Evolutionary conservation across 2,797 vertebrate genomes (phyloP), one percentile per base, ranked within the genome.

Genomic region (Eleutherodactylus coqui): DNA sequence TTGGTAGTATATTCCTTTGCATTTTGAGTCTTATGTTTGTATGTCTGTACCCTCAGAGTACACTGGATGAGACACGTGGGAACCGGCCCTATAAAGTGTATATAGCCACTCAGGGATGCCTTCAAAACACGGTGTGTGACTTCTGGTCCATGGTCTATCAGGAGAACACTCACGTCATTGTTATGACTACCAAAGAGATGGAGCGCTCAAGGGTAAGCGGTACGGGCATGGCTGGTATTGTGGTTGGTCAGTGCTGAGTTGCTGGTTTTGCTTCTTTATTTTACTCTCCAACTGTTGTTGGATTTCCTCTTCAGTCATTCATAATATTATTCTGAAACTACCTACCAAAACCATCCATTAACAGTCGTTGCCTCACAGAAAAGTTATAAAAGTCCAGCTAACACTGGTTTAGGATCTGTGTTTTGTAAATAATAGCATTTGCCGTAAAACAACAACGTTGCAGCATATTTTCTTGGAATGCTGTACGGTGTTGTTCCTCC

Each of bases 121-220:
- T 97, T 41, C 97, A 96, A 91, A 96, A 95, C 70, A 96, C 95
- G 0, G 94, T 95, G 60, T 79, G 90, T 0, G 96, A 97, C 93
- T 97, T 97, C 93, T 97, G 97, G 97, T 95, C 95, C 89, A 96
- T 96, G 96, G 95, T 97, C 55, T 94, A 96, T 88, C 96, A 97
- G 88, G 96, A 97, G 92, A 96, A 96, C 79, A 95, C 94, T 0
- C 96, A 94, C 0, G 95, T 97, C 90, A 96, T 96, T 1, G 96
- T 97, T 88, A 96, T 96, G 96, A 96, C 96, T 0, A 97, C 96
- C 27, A 96, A 96, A 91, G 96, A 97, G 90, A 93, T 96, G 91
- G 96, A 97, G 89, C 88, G 95, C 90, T 96, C 96, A 86, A 91
- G 94, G 95, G 96, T 97, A 90, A 93, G 96, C 4, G 36, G 32